A percentile compares a stretch with the other conserved stretches of the same genome.
phyloP scores from a whole-genome alignment of 2,797 vertebrate genomes.

The Neomorphus geoffroyi region DNA sequence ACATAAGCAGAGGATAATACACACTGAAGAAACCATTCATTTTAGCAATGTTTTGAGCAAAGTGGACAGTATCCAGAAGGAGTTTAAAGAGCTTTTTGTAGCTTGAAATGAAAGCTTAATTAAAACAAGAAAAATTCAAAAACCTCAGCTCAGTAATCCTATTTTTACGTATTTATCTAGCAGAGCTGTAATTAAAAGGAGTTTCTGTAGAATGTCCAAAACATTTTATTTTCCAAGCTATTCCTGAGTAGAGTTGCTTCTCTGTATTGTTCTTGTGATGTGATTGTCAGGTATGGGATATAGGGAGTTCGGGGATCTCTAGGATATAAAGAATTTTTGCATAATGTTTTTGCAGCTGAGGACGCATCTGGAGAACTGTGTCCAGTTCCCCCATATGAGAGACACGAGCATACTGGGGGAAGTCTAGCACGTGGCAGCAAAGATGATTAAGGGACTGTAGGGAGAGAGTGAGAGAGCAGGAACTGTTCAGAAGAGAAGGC shows the following conservation, averaged over 20 bases:
- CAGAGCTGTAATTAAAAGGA: conserved; percentile 66
- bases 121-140: not conserved
- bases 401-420: not conserved
- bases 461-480: not conserved
- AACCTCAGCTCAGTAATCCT: not conserved
- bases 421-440: not conserved
- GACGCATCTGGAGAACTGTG: not conserved
- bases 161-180: conserved; percentile 59
- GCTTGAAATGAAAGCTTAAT: conserved; percentile 51
- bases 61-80: conserved; percentile 4
- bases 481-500: not conserved
- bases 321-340: no score
- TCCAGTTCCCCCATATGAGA: not conserved
- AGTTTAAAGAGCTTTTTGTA: conserved; percentile 63
- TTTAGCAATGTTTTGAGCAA: conserved; percentile 38
- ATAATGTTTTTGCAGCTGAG: not conserved
- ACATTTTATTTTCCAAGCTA: conserved; percentile 48
- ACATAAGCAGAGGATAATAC: conserved; percentile 7
- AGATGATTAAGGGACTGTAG: not conserved
- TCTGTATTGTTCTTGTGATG: not conserved
- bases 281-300: not conserved
- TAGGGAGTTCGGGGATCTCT: not conserved
- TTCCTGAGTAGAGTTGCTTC: not conserved
- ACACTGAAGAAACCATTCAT: conserved; percentile 42
- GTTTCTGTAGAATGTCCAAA: conserved; percentile 47